A percentile compares a stretch with the other conserved stretches of the same genome.
These are phyloP conservation scores for Ormyrus rosae DNA, from an alignment of 2,888 invertebrate species.

Conservation along the genomic window DNA sequence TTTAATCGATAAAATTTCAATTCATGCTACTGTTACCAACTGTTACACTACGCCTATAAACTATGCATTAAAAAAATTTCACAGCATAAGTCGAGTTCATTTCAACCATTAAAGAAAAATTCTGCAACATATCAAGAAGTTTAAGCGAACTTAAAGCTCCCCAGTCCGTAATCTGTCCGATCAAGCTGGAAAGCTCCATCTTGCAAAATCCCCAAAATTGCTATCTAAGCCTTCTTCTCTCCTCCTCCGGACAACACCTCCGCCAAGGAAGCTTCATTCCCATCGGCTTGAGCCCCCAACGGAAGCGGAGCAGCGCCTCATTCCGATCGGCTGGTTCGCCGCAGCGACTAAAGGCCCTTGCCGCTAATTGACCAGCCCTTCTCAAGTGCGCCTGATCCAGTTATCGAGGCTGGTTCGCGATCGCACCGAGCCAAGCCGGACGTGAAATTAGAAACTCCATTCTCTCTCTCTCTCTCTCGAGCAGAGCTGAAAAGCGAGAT, in stretches of 20 bases:
- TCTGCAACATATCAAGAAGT: no score
- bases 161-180: no score
- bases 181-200: neutral
- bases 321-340: conserved; percentile 7
- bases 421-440: conserved; percentile 25
- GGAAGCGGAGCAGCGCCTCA: neutral
- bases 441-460: conserved; percentile 53
- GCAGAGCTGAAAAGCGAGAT: neutral
- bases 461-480: neutral
- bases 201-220: conserved; percentile 11
- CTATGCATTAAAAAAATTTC: no score
- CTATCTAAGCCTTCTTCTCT: conserved; percentile 5
- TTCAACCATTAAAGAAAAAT: no score
- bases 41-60: no score
- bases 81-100: no score
- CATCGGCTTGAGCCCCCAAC: neutral
- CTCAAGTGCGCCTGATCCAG: conserved; percentile 35
- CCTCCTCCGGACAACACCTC: neutral
- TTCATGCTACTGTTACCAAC: no score
- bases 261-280: conserved; percentile 12
- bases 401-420: conserved; percentile 30
- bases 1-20: no score
- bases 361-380: conserved; percentile 46
- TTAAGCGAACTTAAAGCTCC: no score
- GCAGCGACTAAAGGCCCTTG: neutral